Percentiles rank a stretch among this genome's conserved stretches.
phyloP scores from a whole-genome alignment of 37 sponge, comb jelly and placozoan genomes.

The Haliclona indistincta region DNA sequence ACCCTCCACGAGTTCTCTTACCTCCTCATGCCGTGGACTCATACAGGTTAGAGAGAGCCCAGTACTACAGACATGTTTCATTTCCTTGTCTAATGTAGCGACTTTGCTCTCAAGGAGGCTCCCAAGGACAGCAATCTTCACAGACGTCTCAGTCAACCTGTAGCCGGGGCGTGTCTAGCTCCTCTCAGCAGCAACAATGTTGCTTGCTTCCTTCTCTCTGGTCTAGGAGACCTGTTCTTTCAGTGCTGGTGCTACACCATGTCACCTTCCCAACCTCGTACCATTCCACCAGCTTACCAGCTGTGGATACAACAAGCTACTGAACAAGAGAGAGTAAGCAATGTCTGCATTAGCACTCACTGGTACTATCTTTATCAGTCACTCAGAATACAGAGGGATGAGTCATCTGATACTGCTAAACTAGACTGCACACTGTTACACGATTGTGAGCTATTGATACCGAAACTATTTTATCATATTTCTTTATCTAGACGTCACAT shows the following conservation, averaged over 20 bases:
- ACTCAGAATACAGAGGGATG: too few relatives aligned
- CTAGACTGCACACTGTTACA: too few relatives aligned
- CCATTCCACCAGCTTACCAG: neutral
- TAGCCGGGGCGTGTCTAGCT: slow-evolving; percentile 1
- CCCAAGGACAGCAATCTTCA: neutral
- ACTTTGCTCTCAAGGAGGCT: neutral
- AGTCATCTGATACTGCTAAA: too few relatives aligned
- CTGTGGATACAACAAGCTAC: neutral
- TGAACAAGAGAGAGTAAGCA: neutral
- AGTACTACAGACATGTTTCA: neutral
- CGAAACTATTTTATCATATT: too few relatives aligned
- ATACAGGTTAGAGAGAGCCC: neutral
- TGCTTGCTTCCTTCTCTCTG: neutral
- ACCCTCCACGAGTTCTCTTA: neutral
- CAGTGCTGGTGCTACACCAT: neutral
- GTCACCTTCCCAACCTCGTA: neutral
- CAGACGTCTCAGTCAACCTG: neutral
- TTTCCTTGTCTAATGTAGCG: neutral
- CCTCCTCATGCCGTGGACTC: neutral
- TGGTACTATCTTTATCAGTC: too few relatives aligned
- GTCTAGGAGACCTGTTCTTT: neutral
- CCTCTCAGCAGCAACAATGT: neutral
- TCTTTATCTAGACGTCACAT: too few relatives aligned
- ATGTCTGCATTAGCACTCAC: too few relatives aligned
- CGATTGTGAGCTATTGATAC: too few relatives aligned